Conservation (phyloP, 2,888 invertebrate genomes). For the Chorisops tibialis region DNA sequence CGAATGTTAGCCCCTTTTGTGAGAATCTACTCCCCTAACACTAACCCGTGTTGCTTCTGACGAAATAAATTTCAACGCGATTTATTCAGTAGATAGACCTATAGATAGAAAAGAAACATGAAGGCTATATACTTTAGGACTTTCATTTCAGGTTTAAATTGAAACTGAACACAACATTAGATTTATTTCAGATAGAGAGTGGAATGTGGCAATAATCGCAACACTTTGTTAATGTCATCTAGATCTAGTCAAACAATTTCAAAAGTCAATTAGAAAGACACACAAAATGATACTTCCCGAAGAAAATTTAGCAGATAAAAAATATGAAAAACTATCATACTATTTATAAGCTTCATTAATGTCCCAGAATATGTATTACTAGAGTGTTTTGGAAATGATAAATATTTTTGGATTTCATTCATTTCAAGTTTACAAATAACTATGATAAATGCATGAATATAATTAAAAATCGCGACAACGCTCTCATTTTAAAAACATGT, state of each 20-base stretch:
- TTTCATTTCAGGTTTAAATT: conserved; percentile 10
- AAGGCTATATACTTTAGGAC: conserved; percentile 7
- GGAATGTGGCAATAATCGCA: conserved; percentile 15
- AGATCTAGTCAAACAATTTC: neutral
- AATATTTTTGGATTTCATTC: too few relatives aligned
- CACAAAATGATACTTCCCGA: neutral
- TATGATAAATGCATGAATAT: too few relatives aligned
- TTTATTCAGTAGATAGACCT: conserved; percentile 31
- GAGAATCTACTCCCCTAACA: neutral
- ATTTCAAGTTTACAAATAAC: too few relatives aligned
- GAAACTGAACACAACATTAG: conserved; percentile 10
- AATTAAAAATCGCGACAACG: too few relatives aligned
- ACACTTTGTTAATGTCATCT: conserved; percentile 18
- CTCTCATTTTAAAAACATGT: too few relatives aligned
- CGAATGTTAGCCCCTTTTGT: conserved; percentile 9
- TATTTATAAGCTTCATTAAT: too few relatives aligned
- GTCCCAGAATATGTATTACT: too few relatives aligned
- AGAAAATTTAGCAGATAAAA: too few relatives aligned
- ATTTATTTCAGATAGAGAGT: neutral
- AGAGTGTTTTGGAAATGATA: too few relatives aligned
- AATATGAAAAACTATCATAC: too few relatives aligned
- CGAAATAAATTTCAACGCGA: conserved; percentile 27
- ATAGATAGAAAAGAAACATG: conserved; percentile 30
- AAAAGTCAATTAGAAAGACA: conserved; percentile 1
- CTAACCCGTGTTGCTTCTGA: neutral